Conservation (phyloP, 2,113 vertebrate species). For the Bufo gargarizans region DNA sequence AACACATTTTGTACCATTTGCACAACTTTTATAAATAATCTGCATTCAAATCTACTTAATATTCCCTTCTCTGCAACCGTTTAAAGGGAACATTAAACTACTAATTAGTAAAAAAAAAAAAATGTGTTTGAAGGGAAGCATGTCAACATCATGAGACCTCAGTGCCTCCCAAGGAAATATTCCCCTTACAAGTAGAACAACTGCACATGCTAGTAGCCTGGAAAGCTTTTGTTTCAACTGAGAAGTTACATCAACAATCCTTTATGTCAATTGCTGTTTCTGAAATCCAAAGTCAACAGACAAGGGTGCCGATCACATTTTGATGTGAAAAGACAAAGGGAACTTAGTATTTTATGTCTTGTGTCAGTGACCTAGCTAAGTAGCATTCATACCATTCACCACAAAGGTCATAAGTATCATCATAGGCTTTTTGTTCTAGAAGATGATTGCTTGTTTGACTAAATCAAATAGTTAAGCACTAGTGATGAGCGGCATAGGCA, state of each 20-base stretch:
- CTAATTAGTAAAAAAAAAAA: neutral
- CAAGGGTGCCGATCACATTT: conserved; percentile 15
- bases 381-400: neutral
- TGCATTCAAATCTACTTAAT: neutral
- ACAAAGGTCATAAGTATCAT: conserved; percentile 14
- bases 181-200: neutral
- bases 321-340: conserved; percentile 11
- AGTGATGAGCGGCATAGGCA: too few species aligned
- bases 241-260: conserved; percentile 18
- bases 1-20: neutral
- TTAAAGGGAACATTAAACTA: neutral
- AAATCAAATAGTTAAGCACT: neutral
- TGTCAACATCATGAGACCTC: neutral
- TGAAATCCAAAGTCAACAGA: conserved; percentile 34
- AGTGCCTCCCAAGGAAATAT: neutral
- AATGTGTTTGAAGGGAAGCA: conserved; percentile 3
- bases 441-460: neutral
- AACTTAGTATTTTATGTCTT: neutral
- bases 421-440: neutral
- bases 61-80: neutral
- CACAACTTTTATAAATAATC: neutral
- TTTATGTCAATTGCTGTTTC: conserved; percentile 26
- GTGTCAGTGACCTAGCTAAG: neutral
- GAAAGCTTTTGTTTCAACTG: neutral
- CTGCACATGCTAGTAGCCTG: neutral